A percentile compares a stretch with the other conserved stretches of the same genome.
phyloP scores from a whole-genome alignment of 2,113 vertebrate genomes.

The Pimephales promelas region DNA sequence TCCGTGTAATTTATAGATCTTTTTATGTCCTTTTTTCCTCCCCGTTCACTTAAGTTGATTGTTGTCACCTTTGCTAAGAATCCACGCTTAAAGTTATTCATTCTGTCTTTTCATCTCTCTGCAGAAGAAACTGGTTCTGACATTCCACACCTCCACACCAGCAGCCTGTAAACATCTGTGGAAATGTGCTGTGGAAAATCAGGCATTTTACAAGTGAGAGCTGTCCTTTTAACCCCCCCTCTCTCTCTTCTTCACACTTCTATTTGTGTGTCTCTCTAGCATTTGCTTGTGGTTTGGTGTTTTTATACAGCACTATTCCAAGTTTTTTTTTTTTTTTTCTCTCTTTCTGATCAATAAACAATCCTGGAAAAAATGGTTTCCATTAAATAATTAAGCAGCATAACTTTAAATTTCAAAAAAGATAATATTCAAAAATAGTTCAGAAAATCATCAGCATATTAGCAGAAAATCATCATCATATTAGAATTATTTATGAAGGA shows the following conservation, averaged over 20 bases:
- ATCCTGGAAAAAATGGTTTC: not conserved
- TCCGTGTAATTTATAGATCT: slow-evolving; percentile 49
- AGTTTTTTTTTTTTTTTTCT: not conserved
- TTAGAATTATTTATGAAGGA: no score
- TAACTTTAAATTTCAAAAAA: no score
- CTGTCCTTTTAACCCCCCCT: not conserved
- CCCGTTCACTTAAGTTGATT: not conserved
- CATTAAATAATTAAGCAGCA: not conserved
- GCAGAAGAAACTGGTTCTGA: slow-evolving; percentile 94
- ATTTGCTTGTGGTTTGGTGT: not conserved
- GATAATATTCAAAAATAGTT: no score
- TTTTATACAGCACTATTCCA: not conserved
- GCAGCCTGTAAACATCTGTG: slow-evolving; percentile 98
- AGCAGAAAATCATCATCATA: no score
- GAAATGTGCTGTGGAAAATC: slow-evolving; percentile 98
- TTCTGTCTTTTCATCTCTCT: slow-evolving; percentile 53
- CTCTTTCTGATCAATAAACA: not conserved
- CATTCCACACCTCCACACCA: slow-evolving; percentile 97
- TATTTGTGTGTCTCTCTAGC: not conserved
- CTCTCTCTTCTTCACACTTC: not conserved
- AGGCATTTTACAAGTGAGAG: slow-evolving; percentile 98
- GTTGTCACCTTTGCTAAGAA: not conserved
- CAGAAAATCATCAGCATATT: no score
- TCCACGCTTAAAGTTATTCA: not conserved
- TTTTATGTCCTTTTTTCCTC: slow-evolving; percentile 28